phyloP scores from a whole-genome alignment of 2,888 invertebrate genomes.

The Leptarthrus brevirostris region DNA sequence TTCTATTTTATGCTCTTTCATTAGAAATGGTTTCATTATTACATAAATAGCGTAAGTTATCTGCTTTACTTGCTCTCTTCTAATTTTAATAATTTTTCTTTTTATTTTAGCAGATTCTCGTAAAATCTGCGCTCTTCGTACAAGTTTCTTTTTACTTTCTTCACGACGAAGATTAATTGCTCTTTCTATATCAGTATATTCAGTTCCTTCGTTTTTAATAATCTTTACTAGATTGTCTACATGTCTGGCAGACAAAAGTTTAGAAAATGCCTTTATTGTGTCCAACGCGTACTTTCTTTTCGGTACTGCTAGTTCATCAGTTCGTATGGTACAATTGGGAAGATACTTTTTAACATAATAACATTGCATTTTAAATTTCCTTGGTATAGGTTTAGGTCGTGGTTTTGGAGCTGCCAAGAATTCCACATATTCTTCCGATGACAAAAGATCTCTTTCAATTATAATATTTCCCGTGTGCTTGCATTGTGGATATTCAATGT shows the following conservation, averaged over 20 bases:
- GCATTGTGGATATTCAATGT: slow-evolving; percentile 58
- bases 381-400: not conserved
- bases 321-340: slow-evolving; percentile 62
- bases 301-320: slow-evolving; percentile 61
- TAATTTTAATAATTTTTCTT: slow-evolving; percentile 57
- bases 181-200: slow-evolving; percentile 59
- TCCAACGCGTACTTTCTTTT: slow-evolving; percentile 58
- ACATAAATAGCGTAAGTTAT: slow-evolving; percentile 62
- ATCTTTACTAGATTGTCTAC: slow-evolving; percentile 57
- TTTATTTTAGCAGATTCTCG: not conserved
- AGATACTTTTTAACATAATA: slow-evolving; percentile 58
- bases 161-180: slow-evolving; percentile 62
- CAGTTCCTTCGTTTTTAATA: slow-evolving; percentile 57
- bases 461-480: slow-evolving; percentile 62
- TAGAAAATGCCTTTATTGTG: slow-evolving; percentile 58
- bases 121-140: slow-evolving; percentile 53
- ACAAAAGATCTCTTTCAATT: slow-evolving; percentile 63
- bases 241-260: slow-evolving; percentile 58
- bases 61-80: slow-evolving; percentile 60
- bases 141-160: slow-evolving; percentile 60
- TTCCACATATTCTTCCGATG: slow-evolving; percentile 62
- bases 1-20: slow-evolving; percentile 61
- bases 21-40: slow-evolving; percentile 63
- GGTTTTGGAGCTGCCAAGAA: slow-evolving; percentile 63
- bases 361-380: slow-evolving; percentile 52